Evolutionary conservation across 53 echinoderm and acorn worm species (phyloP).

Genomic region (Stichopus horrens): DNA sequence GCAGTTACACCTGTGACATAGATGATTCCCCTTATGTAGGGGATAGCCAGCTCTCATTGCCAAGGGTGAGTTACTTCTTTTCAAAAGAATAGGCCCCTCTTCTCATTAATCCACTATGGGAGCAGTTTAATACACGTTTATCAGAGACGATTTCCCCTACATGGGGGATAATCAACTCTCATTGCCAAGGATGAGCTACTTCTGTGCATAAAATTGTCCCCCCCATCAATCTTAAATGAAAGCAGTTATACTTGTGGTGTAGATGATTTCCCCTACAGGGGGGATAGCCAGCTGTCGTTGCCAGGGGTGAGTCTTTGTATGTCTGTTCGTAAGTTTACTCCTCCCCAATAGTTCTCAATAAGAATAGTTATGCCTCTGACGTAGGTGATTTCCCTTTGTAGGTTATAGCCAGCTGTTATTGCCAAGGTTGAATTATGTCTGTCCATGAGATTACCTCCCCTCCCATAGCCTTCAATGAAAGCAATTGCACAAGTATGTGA

Average conservation of each 20-base stretch:
- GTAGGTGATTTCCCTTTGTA: constrained; percentile 88
- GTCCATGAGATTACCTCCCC: background rate
- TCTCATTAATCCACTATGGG: no score
- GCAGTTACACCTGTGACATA: constrained; percentile 85
- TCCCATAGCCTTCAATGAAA: no score
- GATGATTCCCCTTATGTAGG: constrained; percentile 97
- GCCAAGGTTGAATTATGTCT: constrained; percentile 74
- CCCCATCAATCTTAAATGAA: no score
- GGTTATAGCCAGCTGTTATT: constrained; percentile 87
- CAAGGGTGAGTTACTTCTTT: constrained; percentile 72
- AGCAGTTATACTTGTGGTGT: constrained; percentile 66
- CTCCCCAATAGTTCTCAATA: no score
- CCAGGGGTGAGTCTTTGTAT: constrained; percentile 80
- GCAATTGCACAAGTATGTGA: constrained; percentile 59
- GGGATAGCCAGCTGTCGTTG: constrained; percentile 85
- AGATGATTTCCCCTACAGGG: constrained; percentile 93
- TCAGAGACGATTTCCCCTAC: constrained; percentile 94
- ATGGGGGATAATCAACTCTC: constrained; percentile 86
- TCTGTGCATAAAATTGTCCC: background rate
- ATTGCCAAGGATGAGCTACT: constrained; percentile 82
- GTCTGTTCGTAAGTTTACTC: background rate
- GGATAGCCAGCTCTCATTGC: constrained; percentile 85
- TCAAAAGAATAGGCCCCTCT: background rate
- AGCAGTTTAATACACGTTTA: constrained; percentile 55
- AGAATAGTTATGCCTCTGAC: constrained; percentile 61